Evolutionary conservation across 53 echinoderm and acorn worm species (phyloP).

Genomic region (Crossaster papposus): DNA sequence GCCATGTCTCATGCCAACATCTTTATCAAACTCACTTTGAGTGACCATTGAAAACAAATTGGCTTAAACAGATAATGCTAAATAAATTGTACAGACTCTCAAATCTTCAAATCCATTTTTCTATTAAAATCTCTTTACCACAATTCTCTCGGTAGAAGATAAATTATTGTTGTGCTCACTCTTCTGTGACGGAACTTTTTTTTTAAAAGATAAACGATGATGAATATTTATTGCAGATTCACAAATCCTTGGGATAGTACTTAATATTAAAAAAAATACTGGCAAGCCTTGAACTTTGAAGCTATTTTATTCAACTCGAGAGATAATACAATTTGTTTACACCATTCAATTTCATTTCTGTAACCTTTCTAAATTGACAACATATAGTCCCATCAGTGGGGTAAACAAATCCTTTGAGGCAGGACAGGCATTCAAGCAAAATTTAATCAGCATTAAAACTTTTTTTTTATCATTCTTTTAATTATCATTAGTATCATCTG

Average conservation of each 20-base stretch:
- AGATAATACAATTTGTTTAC: constrained; percentile 32
- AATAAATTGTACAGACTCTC: neutral
- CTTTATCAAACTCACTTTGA: neutral
- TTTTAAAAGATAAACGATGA: too few relatives aligned
- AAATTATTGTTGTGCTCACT: neutral
- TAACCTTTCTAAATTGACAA: neutral
- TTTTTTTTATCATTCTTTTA: neutral
- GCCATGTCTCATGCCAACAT: neutral
- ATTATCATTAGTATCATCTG: too few relatives aligned
- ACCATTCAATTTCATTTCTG: constrained; percentile 30
- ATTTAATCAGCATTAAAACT: neutral
- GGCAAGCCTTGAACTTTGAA: constrained; percentile 16
- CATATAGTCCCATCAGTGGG: neutral
- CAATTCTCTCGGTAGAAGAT: neutral
- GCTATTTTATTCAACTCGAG: constrained; percentile 27
- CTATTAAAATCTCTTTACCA: neutral
- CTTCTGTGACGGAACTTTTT: neutral
- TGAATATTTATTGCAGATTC: neutral
- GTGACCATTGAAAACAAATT: neutral
- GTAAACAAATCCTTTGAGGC: neutral
- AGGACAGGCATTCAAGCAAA: neutral
- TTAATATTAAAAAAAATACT: constrained; percentile 18
- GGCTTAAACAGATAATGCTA: neutral
- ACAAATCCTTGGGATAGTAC: constrained; percentile 10
- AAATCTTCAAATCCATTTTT: neutral